A percentile compares a stretch with the other conserved stretches of the same genome.
phyloP scores from a whole-genome alignment of 2,888 invertebrate species.

The Heliconius ethilla region DNA sequence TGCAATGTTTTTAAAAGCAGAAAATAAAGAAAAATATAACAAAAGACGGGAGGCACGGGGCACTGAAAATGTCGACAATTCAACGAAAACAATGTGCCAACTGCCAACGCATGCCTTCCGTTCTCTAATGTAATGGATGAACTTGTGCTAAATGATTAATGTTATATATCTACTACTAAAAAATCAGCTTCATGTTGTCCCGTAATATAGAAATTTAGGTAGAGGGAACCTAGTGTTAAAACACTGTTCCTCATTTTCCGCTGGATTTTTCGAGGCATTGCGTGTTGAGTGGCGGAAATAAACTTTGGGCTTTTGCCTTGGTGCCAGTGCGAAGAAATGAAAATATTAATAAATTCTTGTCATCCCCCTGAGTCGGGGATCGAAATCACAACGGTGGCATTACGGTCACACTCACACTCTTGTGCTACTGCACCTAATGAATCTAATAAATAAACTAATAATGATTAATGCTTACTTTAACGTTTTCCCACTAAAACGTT shows the following conservation, averaged over 20 bases:
- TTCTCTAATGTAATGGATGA: constrained; percentile 1
- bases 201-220: background rate
- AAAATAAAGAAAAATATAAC: background rate
- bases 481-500: background rate
- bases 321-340: no score
- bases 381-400: background rate
- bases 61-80: background rate
- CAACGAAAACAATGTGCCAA: background rate
- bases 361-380: background rate
- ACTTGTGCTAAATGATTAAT: background rate
- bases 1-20: background rate
- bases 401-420: no score
- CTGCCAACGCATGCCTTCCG: background rate
- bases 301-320: background rate
- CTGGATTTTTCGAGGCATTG: no score
- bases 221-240: no score
- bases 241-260: no score
- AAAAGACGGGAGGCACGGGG: background rate
- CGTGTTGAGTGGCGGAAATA: no score
- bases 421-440: background rate
- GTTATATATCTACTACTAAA: no score
- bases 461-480: background rate
- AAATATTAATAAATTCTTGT: background rate
- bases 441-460: background rate
- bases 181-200: background rate